Evolutionary conservation across 2,797 vertebrate species (phyloP), one percentile per base, ranked within the genome.

Genomic region (Setipinna tenuifilis): DNA sequence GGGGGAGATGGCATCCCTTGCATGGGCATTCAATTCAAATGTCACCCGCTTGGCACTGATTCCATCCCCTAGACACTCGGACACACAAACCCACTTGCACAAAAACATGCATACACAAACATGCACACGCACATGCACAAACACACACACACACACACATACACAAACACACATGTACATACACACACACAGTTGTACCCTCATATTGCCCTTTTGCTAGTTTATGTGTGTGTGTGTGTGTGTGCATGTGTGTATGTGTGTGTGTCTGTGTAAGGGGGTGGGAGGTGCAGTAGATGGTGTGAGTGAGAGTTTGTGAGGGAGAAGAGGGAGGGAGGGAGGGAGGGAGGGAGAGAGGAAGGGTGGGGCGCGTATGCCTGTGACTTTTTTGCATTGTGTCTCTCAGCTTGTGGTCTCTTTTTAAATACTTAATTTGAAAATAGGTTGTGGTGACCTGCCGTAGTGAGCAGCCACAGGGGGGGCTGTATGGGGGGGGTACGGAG

Each of bases 1-100:
- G 89, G 23, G 87, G 59, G 7, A 94, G 93, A 94, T 92, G 92
- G 94, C 93, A 93, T 94, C 95, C 93, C 94, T 95, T 94, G 94
- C 91, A 87, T 91, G 93, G 91, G 91, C 91, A 94, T 95, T 95
- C 93, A 93, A 94, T 95, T 95, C 94, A 94, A 95, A 95, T 95
- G 94, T 94, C 95, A 95, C 92, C 91, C 87, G 94, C 91, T 92
- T 93, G 92, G 92, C 92, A 93, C 90, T 90, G 91, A 90, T 92
- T 92, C 89, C 71, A 78, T 25, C 65, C n/a, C n/a, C n/a, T n/a
- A 10, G 10, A 48, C 46, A 48, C 46, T 6, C 71, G 0, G 44
- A 78, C 31, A 78, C 28, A 71, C 35, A 78, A 44, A 78, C 21
- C 71, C n/a, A n/a, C 44, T 21, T 14, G 31, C 68, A 65, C 28